Percentiles rank a stretch among this genome's conserved stretches.
Evolutionary conservation across 2,888 invertebrate species (phyloP).

Genomic region (Idaea straminata): DNA sequence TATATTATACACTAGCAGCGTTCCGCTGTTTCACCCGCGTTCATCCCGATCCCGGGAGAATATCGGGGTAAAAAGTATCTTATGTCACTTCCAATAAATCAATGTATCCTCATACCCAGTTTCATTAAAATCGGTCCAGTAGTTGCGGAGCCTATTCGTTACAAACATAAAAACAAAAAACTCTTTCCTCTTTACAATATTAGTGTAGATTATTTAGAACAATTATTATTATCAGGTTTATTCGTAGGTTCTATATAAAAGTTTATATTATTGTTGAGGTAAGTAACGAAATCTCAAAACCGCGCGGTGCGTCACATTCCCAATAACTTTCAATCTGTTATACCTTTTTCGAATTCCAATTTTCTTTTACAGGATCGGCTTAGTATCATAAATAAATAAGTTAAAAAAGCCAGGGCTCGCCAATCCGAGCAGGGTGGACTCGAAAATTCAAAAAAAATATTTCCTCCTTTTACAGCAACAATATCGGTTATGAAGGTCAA

Average conservation of each 20-base stretch:
- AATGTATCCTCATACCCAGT: too few relatives aligned
- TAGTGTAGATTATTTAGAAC: background rate
- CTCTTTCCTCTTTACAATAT: too few relatives aligned
- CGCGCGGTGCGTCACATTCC: conserved; percentile 14
- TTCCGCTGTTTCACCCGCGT: too few relatives aligned
- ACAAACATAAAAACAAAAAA: too few relatives aligned
- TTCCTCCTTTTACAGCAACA: conserved; percentile 67
- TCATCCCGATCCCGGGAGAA: too few relatives aligned
- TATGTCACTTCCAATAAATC: too few relatives aligned
- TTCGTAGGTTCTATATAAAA: background rate
- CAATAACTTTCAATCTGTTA: conserved; percentile 32
- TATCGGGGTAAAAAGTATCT: too few relatives aligned
- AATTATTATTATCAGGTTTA: background rate
- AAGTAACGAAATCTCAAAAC: background rate
- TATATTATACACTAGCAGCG: too few relatives aligned
- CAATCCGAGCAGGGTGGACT: conserved; percentile 49
- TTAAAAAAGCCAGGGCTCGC: conserved; percentile 40
- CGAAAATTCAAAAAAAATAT: conserved; percentile 55
- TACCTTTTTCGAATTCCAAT: conserved; percentile 50
- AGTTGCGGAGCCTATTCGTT: too few relatives aligned
- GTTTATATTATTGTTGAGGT: background rate
- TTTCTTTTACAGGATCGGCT: conserved; percentile 46
- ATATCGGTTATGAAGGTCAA: conserved; percentile 77
- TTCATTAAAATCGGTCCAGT: too few relatives aligned
- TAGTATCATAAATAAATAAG: conserved; percentile 55